Evolutionary conservation across 2,888 invertebrate species (phyloP).

Genomic region (Sinelater perroti): DNA sequence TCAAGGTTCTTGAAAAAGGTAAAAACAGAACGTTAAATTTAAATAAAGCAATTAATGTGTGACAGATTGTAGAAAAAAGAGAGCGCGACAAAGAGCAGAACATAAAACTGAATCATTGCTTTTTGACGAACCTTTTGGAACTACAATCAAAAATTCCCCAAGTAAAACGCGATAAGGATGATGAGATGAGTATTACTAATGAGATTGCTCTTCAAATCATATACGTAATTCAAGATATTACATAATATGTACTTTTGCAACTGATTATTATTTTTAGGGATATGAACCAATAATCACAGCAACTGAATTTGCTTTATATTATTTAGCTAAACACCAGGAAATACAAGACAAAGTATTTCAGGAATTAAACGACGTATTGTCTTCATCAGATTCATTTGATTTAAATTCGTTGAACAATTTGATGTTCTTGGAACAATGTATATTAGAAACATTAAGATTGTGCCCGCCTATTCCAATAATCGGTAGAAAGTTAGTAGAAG

Average conservation of each 20-base stretch:
- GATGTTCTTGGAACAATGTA: conserved; percentile 74
- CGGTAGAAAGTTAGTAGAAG: conserved; percentile 66
- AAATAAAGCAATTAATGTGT: not conserved
- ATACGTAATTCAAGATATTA: too few species aligned
- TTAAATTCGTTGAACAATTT: conserved; percentile 70
- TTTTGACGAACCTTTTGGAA: conserved; percentile 66
- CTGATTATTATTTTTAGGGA: conserved; percentile 56
- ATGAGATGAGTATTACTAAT: too few species aligned
- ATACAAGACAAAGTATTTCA: conserved; percentile 63
- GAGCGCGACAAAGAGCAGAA: conserved; percentile 22
- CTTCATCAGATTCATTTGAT: conserved; percentile 60
- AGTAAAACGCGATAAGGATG: too few species aligned
- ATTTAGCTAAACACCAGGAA: conserved; percentile 64
- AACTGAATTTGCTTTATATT: conserved; percentile 65
- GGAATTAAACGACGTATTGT: conserved; percentile 64
- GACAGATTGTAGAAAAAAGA: conserved; percentile 32
- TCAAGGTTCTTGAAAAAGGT: conserved; percentile 61
- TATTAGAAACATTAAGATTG: conserved; percentile 73
- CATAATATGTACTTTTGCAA: too few species aligned
- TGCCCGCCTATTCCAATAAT: conserved; percentile 76
- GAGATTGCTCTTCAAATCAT: too few species aligned
- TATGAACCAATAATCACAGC: conserved; percentile 70
- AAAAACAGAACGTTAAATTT: too few species aligned
- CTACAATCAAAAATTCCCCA: conserved; percentile 63
- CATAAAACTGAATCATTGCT: conserved; percentile 30